phyloP scores from a whole-genome alignment of 2,113 vertebrate genomes.

The Oreochromis niloticus region DNA sequence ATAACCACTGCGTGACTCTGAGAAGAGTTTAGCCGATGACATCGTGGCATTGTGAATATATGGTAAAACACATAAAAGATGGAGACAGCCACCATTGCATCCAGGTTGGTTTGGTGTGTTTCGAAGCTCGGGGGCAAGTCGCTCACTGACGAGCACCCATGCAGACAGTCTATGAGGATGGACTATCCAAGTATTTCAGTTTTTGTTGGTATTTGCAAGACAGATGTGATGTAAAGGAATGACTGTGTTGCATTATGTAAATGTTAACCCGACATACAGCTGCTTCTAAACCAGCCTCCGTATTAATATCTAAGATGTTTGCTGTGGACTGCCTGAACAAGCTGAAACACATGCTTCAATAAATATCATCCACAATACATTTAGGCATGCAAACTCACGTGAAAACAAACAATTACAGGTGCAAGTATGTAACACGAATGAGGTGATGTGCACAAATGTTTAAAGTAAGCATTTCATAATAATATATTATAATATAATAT shows the following conservation, averaged over 20 bases:
- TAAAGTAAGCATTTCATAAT: background rate
- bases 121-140: background rate
- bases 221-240: background rate
- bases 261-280: background rate
- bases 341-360: background rate
- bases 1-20: background rate
- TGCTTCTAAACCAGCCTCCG: background rate
- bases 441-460: rapidly evolving
- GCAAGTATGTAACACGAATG: background rate
- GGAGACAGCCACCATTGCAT: background rate
- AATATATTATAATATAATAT: rapidly evolving
- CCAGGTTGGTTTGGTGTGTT: background rate
- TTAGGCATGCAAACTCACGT: background rate
- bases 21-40: background rate
- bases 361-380: background rate
- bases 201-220: background rate
- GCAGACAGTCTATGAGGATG: background rate
- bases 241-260: background rate
- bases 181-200: rapidly evolving
- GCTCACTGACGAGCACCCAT: background rate
- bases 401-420: background rate
- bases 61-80: background rate
- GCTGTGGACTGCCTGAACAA: background rate
- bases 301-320: background rate
- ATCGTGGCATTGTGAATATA: rapidly evolving